These are phyloP conservation scores for Phaonia tiefii DNA, from an alignment of 2,888 invertebrate species.

Conservation along the genomic window DNA sequence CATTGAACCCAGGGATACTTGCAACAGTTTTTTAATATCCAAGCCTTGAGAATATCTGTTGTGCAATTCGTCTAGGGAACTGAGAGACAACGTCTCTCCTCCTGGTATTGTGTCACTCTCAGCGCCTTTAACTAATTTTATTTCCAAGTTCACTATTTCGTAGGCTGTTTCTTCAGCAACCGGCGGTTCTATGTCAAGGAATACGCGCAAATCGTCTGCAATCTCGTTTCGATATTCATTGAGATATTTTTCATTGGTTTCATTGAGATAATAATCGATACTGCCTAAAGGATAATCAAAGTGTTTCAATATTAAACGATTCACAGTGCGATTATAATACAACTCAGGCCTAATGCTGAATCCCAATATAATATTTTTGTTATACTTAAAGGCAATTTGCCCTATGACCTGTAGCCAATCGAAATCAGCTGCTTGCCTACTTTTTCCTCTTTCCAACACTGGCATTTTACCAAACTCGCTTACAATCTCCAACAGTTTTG, in stretches of 20 bases:
- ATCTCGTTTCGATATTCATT: constrained; percentile 34
- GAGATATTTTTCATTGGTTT: no score
- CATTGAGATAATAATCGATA: no score
- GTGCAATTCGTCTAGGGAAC: constrained; percentile 23
- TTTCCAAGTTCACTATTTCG: constrained; percentile 69
- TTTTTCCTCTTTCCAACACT: background rate
- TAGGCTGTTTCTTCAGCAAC: constrained; percentile 67
- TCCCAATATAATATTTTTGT: constrained; percentile 50
- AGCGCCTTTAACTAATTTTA: constrained; percentile 55
- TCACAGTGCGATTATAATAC: constrained; percentile 62
- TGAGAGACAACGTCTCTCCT: constrained; percentile 51
- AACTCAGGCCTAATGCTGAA: constrained; percentile 69
- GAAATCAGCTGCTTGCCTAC: constrained; percentile 47
- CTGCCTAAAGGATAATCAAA: no score
- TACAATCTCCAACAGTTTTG: background rate
- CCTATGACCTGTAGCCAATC: background rate
- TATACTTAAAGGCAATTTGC: background rate
- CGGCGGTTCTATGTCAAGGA: constrained; percentile 62
- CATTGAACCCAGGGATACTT: constrained; percentile 69
- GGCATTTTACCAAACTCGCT: constrained; percentile 9
- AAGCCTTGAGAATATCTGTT: constrained; percentile 67
- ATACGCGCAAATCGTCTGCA: constrained; percentile 53
- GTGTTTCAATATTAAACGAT: no score
- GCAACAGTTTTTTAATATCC: constrained; percentile 71
- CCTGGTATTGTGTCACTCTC: no score